phyloP scores from a whole-genome alignment of 2,113 vertebrate species.

The Seriola quinqueradiata region DNA sequence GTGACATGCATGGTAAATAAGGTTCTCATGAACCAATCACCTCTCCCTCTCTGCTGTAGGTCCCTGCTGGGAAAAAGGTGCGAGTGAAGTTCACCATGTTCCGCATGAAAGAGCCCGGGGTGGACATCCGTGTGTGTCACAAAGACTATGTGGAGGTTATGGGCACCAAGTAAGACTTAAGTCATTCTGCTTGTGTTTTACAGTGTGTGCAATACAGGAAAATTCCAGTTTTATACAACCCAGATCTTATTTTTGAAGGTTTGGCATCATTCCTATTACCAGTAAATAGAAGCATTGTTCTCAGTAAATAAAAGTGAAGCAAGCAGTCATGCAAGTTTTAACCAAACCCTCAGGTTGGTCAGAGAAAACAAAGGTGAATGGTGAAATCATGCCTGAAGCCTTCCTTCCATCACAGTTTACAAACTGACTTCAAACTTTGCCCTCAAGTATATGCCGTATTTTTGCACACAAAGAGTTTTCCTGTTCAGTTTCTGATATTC shows the following conservation, averaged over 20 bases:
- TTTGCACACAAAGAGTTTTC: conserved; percentile 1
- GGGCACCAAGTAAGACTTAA: conserved; percentile 74
- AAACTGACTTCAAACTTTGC: no score
- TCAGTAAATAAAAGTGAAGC: background rate
- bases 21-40: conserved; percentile 28
- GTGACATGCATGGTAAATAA: conserved; percentile 44
- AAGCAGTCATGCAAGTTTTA: background rate
- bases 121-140: conserved; percentile 75
- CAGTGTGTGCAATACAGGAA: background rate
- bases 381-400: background rate
- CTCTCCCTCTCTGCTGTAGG: conserved; percentile 69
- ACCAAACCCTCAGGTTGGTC: background rate
- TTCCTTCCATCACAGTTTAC: background rate
- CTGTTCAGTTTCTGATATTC: background rate
- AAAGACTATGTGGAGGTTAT: conserved; percentile 85
- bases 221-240: background rate
- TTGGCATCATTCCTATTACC: background rate
- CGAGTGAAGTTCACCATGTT: conserved; percentile 83
- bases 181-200: background rate
- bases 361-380: background rate
- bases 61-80: conserved; percentile 69
- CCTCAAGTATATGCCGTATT: no score
- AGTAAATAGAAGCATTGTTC: background rate
- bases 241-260: background rate
- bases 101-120: conserved; percentile 84